phyloP scores from a whole-genome alignment of 2,113 vertebrate species.

The Eupsittula cactorum region DNA sequence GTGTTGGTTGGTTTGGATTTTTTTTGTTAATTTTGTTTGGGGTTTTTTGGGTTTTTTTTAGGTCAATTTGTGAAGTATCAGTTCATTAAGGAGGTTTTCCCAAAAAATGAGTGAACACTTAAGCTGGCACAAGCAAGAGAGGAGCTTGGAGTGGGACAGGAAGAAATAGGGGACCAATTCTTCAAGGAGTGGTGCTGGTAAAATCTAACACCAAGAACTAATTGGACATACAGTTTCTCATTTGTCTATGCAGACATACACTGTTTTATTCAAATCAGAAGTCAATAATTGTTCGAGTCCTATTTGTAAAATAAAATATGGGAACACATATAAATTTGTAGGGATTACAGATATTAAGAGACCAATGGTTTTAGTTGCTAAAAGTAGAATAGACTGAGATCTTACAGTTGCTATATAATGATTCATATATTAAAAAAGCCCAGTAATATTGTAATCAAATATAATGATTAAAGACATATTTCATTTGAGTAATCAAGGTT shows the following conservation, averaged over 20 bases:
- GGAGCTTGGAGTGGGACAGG: neutral
- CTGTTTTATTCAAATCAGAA: neutral
- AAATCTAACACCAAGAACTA: neutral
- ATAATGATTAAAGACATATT: neutral
- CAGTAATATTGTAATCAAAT: neutral
- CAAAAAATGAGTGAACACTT: neutral
- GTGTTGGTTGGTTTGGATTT: neutral
- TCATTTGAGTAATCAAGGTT: neutral
- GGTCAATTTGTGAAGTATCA: neutral
- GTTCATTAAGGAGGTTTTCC: neutral
- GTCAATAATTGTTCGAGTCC: neutral
- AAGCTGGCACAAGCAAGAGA: neutral
- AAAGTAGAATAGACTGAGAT: neutral
- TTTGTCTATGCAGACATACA: neutral
- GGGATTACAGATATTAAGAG: neutral
- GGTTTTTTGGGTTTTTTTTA: neutral
- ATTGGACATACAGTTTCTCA: neutral
- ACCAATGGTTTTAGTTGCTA: neutral
- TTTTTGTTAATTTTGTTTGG: neutral
- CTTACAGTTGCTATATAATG: neutral
- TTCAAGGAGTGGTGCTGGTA: neutral
- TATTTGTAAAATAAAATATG: neutral
- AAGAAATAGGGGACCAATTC: neutral
- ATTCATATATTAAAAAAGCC: neutral
- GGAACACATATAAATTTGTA: neutral